Evolutionary conservation across 2,113 vertebrate genomes (phyloP), one percentile per base, ranked within the genome.

Genomic region (Emydocephalus ijimae): DNA sequence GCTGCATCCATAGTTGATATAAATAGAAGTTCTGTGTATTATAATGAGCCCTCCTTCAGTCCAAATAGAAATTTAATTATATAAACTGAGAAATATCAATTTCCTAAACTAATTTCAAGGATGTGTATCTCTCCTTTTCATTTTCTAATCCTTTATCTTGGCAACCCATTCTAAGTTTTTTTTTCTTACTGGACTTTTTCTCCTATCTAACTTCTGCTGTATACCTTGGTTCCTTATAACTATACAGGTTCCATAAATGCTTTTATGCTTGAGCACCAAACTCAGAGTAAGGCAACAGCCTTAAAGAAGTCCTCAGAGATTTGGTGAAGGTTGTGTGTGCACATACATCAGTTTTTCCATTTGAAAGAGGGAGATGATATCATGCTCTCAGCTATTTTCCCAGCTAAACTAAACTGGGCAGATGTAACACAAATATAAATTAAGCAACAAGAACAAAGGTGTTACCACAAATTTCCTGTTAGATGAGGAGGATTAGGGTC

Each of bases 401-500:
- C 7, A 21, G n/a, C 56, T 34, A 64, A 48, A 52, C 64, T 64
- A 64, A 87, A 26, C 85, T 91, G 18, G 43, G 43, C 91, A 87
- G 85, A 92, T 52, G 85, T 61, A 64, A 39, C 56, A 57, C 26
- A 57, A 23, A 61, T 52, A 45, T 88, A n/a, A 52, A 59, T 86
- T 61, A 59, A 92, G 85, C 85, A 92, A 61, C 2, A 59, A 52
- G 55, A 91, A 6, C 29, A 61, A 61, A 87, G 43, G 55, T 61
- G 20, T 92, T 64, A 52, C 43, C 85, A 52, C 85, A 23, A 87
- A 91, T 87, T 61, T 91, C 85, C 45, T 61, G 26, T 91, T 86
- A 91, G 91, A 90, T 64, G 29, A n/a, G 29, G 85, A 12, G 24
- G 45, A 18, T 87, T 5, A 48, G 55, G 21, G 7, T 48, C 14